phyloP scores from a whole-genome alignment of 2,113 vertebrate genomes.

The Megaceryle maxima region DNA sequence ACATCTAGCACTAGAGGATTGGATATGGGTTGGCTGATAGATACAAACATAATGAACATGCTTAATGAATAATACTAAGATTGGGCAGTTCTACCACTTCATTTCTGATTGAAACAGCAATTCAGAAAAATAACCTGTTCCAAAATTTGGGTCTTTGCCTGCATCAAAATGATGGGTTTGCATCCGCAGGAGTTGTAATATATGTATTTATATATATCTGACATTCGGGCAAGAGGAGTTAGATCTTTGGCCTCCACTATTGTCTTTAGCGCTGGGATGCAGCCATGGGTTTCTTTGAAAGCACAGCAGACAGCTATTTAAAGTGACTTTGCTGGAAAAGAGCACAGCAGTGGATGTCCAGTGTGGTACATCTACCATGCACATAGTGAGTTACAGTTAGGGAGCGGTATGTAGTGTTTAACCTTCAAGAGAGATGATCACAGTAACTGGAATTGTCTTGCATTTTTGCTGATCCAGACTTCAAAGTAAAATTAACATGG shows the following conservation, averaged over 20 bases:
- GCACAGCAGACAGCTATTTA: background rate
- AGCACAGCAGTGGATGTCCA: background rate
- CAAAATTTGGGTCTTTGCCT: background rate
- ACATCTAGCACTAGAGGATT: background rate
- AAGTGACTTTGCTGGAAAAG: background rate
- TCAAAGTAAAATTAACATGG: background rate
- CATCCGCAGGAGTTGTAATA: background rate
- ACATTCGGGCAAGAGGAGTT: background rate
- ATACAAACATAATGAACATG: background rate
- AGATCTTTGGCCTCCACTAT: background rate
- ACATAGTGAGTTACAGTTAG: background rate
- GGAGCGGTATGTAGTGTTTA: background rate
- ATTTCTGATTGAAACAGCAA: background rate
- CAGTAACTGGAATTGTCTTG: background rate
- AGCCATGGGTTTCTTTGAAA: background rate
- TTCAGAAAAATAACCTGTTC: background rate
- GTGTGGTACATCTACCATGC: background rate
- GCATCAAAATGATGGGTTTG: background rate
- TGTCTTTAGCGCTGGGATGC: background rate
- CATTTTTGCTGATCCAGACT: background rate
- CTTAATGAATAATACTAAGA: background rate
- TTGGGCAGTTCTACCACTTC: background rate
- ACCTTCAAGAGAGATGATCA: background rate
- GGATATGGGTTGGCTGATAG: background rate
- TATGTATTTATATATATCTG: background rate